Evolutionary conservation across 2,113 vertebrate species (phyloP).

Genomic region (Pampusana beccarii): DNA sequence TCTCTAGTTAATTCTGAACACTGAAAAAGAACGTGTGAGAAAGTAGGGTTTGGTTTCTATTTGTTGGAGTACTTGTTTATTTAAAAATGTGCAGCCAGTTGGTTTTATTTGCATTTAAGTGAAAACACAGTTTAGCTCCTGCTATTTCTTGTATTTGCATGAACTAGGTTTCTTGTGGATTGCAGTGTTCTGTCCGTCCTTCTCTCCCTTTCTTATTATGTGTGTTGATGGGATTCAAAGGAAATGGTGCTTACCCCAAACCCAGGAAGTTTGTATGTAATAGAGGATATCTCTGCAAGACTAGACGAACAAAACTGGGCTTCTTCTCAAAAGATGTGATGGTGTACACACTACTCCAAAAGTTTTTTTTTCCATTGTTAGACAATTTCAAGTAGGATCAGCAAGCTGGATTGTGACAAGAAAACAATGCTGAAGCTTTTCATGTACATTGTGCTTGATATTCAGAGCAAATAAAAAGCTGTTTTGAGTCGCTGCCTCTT

Average conservation of each 20-base stretch:
- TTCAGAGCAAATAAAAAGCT: background rate
- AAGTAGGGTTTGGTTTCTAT: background rate
- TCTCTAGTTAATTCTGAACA: background rate
- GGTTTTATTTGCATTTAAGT: background rate
- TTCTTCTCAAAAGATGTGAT: background rate
- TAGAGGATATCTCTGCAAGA: background rate
- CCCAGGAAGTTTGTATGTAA: background rate
- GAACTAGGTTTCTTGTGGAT: background rate
- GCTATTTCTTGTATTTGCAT: background rate
- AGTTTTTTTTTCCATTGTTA: background rate
- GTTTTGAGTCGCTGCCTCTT: background rate
- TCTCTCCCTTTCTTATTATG: background rate
- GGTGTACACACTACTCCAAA: background rate
- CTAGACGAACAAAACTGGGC: background rate
- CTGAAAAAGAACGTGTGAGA: fast-evolving
- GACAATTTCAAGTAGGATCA: background rate
- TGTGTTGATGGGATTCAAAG: background rate
- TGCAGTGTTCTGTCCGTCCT: background rate
- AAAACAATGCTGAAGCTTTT: background rate
- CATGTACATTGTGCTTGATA: background rate
- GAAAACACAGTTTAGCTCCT: background rate
- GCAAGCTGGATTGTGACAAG: background rate
- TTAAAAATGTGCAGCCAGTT: background rate
- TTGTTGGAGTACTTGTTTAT: background rate
- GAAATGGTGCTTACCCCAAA: background rate